phyloP scores from a whole-genome alignment of 2,888 invertebrate genomes.

The Priocnemis perturbator region DNA sequence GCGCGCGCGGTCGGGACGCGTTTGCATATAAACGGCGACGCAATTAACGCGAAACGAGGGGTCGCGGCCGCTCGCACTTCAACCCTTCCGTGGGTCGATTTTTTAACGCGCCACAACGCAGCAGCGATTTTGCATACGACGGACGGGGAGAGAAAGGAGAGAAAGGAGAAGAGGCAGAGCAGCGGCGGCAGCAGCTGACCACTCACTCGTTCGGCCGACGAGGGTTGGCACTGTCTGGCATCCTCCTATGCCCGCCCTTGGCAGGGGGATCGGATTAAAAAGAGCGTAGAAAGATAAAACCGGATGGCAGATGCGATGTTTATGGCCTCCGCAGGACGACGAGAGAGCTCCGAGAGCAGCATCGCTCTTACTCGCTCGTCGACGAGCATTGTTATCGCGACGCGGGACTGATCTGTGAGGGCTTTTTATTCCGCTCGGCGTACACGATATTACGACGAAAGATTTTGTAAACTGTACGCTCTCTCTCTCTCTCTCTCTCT shows the following conservation, averaged over 20 bases:
- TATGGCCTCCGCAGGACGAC: constrained; percentile 39
- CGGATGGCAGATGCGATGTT: constrained; percentile 69
- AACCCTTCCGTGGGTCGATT: constrained; percentile 28
- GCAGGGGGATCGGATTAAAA: constrained; percentile 64
- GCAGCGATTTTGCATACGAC: constrained; percentile 52
- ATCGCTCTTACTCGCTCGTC: constrained; percentile 18
- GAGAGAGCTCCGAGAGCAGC: neutral
- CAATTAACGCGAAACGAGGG: constrained; percentile 40
- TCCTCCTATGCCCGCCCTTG: constrained; percentile 43
- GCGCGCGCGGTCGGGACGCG: too few species aligned
- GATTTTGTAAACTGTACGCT: too few species aligned
- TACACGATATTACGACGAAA: too few species aligned
- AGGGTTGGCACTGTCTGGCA: constrained; percentile 37
- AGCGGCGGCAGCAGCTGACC: constrained; percentile 68
- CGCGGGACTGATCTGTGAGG: too few species aligned
- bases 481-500: too few species aligned
- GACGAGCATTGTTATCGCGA: constrained; percentile 47
- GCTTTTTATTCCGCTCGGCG: too few species aligned
- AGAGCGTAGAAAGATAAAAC: constrained; percentile 67
- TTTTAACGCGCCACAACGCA: constrained; percentile 35
- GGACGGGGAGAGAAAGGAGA: constrained; percentile 3
- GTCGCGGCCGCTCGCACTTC: constrained; percentile 19
- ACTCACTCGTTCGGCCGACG: constrained; percentile 36
- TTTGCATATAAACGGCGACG: constrained; percentile 17
- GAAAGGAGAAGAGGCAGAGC: constrained; percentile 19